phyloP scores from a whole-genome alignment of 2,113 vertebrate genomes.

The Archilochus colubris region DNA sequence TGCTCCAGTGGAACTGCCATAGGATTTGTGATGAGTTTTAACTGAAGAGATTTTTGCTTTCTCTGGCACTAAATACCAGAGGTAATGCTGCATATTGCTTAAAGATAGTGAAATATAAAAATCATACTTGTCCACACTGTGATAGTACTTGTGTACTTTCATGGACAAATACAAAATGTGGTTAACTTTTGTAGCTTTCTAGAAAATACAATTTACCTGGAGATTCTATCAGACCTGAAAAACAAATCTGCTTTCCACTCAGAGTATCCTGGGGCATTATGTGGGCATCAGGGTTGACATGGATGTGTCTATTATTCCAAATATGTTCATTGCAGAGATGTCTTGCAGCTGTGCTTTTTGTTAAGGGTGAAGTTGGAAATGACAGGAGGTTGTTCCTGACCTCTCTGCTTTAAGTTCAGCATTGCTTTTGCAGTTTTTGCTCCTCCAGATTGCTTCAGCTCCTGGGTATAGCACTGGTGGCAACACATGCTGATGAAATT shows the following conservation, averaged over 20 bases:
- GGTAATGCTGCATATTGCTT: neutral
- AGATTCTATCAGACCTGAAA: fast-evolving
- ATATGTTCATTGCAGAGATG: neutral
- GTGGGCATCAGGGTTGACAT: neutral
- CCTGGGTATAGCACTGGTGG: neutral
- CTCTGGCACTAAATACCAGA: no score
- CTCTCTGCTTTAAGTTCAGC: neutral
- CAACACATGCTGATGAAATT: neutral
- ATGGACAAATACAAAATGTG: neutral
- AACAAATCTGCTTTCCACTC: neutral
- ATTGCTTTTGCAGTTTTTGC: slow-evolving; percentile 18
- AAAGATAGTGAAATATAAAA: neutral
- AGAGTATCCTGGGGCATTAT: neutral
- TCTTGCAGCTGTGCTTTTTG: neutral
- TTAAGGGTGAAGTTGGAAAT: neutral
- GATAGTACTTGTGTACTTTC: neutral
- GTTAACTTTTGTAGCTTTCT: neutral
- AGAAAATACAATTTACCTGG: neutral
- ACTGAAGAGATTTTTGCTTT: no score
- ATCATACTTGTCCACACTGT: neutral
- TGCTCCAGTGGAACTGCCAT: no score
- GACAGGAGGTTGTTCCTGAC: neutral
- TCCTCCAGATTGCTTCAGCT: neutral
- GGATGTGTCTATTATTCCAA: neutral
- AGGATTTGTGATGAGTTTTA: no score